These are phyloP conservation scores for Euura lappo DNA, from an alignment of 1,140 invertebrate genomes.

Conservation along the genomic window DNA sequence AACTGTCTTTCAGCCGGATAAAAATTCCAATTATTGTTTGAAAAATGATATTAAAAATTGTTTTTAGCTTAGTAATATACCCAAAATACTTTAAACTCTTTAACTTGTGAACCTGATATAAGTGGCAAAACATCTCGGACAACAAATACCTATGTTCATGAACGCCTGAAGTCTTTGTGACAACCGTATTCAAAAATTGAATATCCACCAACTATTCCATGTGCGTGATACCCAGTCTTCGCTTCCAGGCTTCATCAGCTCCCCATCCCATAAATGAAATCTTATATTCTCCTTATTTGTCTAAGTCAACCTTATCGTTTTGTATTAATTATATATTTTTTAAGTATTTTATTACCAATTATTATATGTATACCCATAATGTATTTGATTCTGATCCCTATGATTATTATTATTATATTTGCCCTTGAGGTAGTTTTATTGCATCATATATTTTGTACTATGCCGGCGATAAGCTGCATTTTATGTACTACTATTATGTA, in stretches of 20 bases:
- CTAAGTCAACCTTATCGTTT: slow-evolving; percentile 5
- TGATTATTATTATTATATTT: neutral
- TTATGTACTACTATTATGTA: neutral
- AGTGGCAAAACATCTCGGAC: too few relatives aligned
- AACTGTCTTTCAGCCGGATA: too few relatives aligned
- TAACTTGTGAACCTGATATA: too few relatives aligned
- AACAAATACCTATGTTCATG: too few relatives aligned
- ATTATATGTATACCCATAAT: neutral
- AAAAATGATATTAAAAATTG: too few relatives aligned
- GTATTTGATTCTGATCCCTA: neutral
- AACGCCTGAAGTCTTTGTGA: too few relatives aligned
- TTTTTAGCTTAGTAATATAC: too few relatives aligned
- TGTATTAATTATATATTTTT: slow-evolving; percentile 4
- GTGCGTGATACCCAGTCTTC: neutral
- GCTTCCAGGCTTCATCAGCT: neutral
- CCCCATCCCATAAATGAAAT: neutral
- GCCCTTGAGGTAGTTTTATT: neutral
- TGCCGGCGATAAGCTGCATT: neutral
- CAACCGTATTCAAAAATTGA: too few relatives aligned
- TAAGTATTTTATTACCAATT: slow-evolving; percentile 3
- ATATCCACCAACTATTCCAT: too few relatives aligned
- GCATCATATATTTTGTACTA: neutral
- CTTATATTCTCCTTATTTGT: neutral
- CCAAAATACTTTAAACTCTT: too few relatives aligned
- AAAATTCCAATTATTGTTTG: too few relatives aligned